Conservation (phyloP, 2,797 vertebrate species). For the Enteromius argenteus region DNA sequence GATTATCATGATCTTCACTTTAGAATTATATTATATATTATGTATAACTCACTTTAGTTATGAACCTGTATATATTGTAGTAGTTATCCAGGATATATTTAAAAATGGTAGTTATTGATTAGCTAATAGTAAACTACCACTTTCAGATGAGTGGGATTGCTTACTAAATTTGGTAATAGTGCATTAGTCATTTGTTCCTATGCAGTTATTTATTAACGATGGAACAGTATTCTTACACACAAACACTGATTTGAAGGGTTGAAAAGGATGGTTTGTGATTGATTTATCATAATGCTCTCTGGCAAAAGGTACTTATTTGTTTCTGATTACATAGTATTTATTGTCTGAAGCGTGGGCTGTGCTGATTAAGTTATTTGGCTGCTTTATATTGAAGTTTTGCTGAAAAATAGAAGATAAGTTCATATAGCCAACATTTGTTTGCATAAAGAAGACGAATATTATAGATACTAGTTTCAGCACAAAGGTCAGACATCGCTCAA, state of each 20-base stretch:
- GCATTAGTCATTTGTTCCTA: background rate
- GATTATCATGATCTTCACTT: background rate
- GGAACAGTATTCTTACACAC: background rate
- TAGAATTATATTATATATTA: background rate
- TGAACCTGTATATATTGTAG: background rate
- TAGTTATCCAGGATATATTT: background rate
- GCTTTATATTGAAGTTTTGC: conserved; percentile 50
- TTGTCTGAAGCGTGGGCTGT: conserved; percentile 32
- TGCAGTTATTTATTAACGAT: background rate
- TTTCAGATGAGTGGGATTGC: background rate
- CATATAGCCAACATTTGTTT: conserved; percentile 50
- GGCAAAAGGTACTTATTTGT: conserved; percentile 23
- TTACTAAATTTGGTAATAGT: background rate
- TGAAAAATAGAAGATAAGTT: conserved; percentile 18
- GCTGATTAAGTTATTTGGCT: conserved; percentile 40
- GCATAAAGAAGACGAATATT: conserved; percentile 52
- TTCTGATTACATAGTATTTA: conserved; percentile 27
- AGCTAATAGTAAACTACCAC: background rate
- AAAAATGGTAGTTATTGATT: background rate
- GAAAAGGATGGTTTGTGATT: background rate
- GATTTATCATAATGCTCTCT: conserved; percentile 15
- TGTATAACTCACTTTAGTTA: background rate
- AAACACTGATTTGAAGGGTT: background rate
- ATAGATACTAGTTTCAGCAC: conserved; percentile 62
- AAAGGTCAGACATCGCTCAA: conserved; percentile 66